Percentiles rank a stretch among this genome's conserved stretches.
phyloP scores from a whole-genome alignment of 2,113 vertebrate species.

The Spermophilus dauricus region DNA sequence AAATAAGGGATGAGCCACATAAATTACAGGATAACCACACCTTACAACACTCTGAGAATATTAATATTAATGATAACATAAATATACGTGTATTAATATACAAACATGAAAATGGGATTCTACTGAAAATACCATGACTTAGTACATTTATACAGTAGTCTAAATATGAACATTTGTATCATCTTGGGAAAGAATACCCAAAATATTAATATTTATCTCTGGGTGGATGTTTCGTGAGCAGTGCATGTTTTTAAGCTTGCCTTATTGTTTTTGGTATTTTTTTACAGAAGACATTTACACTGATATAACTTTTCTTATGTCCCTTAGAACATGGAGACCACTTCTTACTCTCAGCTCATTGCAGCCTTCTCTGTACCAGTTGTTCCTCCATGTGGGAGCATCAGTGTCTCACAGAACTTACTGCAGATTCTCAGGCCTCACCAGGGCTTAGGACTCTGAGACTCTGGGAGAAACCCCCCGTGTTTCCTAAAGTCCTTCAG shows the following conservation, averaged over 20 bases:
- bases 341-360: not conserved
- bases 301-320: not conserved
- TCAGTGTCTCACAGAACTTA: not conserved
- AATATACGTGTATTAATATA: not conserved
- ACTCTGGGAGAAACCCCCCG: not conserved
- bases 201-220: constrained; percentile 12
- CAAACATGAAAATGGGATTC: not conserved
- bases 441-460: not conserved
- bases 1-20: not conserved
- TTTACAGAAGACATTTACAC: not conserved
- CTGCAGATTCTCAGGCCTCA: not conserved
- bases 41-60: not conserved
- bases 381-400: not conserved
- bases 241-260: not conserved
- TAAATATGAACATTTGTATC: not conserved
- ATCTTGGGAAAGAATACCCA: not conserved
- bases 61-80: not conserved
- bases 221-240: not conserved
- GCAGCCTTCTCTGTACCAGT: not conserved
- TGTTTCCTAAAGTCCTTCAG: not conserved
- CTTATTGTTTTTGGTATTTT: not conserved
- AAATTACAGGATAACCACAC: not conserved
- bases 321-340: not conserved
- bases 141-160: not conserved
- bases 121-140: not conserved